Evolutionary conservation across 2,797 vertebrate genomes (phyloP).

Genomic region (Phrynocephalus vlangalii): DNA sequence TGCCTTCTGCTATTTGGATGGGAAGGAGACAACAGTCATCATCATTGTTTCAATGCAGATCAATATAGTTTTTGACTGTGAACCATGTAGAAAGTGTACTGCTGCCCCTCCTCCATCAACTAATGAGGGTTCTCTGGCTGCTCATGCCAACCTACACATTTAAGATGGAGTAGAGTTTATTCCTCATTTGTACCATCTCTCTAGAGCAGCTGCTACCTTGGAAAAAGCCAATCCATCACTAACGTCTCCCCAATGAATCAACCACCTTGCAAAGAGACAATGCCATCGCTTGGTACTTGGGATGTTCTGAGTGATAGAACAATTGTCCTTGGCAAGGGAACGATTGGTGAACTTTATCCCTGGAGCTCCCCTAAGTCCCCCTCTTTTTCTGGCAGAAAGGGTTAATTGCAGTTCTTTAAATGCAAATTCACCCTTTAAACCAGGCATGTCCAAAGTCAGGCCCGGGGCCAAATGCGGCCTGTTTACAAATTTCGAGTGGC

Average conservation of each 20-base stretch:
- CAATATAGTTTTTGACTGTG: background rate
- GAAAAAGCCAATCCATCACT: constrained; percentile 30
- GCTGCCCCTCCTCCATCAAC: background rate
- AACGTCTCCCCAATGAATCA: constrained; percentile 26
- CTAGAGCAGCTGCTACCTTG: constrained; percentile 29
- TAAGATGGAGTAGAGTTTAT: constrained; percentile 9
- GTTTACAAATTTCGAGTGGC: too few relatives aligned
- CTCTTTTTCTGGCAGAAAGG: too few relatives aligned
- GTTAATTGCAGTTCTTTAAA: too few relatives aligned
- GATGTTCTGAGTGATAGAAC: constrained; percentile 25
- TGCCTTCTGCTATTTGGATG: background rate
- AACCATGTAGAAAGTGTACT: too few relatives aligned
- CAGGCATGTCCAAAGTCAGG: too few relatives aligned
- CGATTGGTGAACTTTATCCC: too few relatives aligned
- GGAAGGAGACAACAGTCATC: background rate
- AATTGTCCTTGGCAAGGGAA: constrained; percentile 1
- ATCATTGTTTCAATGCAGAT: background rate
- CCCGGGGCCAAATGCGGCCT: too few relatives aligned
- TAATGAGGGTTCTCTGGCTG: background rate
- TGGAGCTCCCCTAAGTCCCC: too few relatives aligned
- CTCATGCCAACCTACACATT: background rate
- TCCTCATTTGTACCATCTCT: constrained; percentile 18
- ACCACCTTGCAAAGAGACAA: constrained; percentile 3
- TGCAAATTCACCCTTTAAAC: too few relatives aligned
- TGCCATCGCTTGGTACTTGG: constrained; percentile 17